Conservation (phyloP, 2,888 invertebrate genomes). For the Cerceris ruficornis region DNA sequence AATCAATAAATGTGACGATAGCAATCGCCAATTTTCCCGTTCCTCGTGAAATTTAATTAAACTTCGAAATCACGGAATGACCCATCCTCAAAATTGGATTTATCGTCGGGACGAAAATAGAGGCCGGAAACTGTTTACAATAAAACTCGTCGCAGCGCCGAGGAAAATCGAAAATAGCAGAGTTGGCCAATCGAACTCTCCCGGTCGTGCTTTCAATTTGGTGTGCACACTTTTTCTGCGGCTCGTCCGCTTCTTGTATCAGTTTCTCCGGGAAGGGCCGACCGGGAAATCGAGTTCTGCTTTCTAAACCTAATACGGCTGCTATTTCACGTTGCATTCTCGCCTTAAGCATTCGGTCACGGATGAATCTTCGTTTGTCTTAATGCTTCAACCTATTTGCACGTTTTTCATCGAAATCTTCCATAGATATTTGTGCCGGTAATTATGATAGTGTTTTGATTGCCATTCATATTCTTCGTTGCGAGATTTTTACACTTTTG, state of each 20-base stretch:
- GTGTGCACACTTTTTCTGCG: slow-evolving; percentile 32
- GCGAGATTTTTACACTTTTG: no score
- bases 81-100: slow-evolving; percentile 27
- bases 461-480: no score
- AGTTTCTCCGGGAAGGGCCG: slow-evolving; percentile 53
- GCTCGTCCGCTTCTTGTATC: slow-evolving; percentile 52
- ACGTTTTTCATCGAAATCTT: no score
- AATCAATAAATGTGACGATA: not conserved
- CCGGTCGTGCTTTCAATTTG: slow-evolving; percentile 44
- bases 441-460: no score
- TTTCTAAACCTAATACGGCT: slow-evolving; percentile 52
- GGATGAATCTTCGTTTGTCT: no score
- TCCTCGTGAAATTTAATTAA: slow-evolving; percentile 39
- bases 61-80: slow-evolving; percentile 24
- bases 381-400: no score
- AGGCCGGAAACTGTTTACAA: not conserved
- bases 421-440: no score
- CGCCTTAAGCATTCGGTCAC: not conserved
- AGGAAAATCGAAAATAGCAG: slow-evolving; percentile 1
- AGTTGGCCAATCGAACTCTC: slow-evolving; percentile 15
- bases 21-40: slow-evolving; percentile 2
- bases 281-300: slow-evolving; percentile 53
- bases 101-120: slow-evolving; percentile 24
- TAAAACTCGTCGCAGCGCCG: not conserved
- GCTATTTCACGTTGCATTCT: slow-evolving; percentile 4